Evolutionary conservation across 2,888 invertebrate genomes (phyloP), one percentile per base, ranked within the genome.

Genomic region (Eueremaeus valkanovi): DNA sequence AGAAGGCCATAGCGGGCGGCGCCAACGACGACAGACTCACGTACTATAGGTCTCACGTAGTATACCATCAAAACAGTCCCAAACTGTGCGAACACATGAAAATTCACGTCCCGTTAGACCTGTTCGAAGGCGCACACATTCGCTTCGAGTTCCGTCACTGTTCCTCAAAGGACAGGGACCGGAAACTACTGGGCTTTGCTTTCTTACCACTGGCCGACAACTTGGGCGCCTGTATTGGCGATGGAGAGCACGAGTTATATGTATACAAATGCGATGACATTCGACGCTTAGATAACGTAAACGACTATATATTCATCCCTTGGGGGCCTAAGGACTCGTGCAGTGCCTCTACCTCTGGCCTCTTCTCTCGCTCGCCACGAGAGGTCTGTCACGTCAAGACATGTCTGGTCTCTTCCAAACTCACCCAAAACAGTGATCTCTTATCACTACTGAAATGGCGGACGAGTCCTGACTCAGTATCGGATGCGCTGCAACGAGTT

Each of bases 11-110:
- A 73, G 92, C 90, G 87, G 91, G 92, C 58, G 94, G 94, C 0
- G 92, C 93, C 49, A 93, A 94, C 0, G 88, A 87, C 83, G 90
- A 90, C 74, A 89, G 90, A 36, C 76, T 80, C 6, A 81, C 88
- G 0, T 87, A 88, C 79, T 95, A 93, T 84, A 91, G 91, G 82
- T 93, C 94, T 18, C 88, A 93, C 83, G 92, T 96, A 31, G 88
- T 95, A 80, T 95, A 96, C 83, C 96, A 97, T 85, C 92, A 93
- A 85, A 96, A 96, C 84, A 89, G 90, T 36, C 96, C 96, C 0
- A 89, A 90, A 77, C 97, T 95, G 95, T 90, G 89, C 77, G 96
- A 96, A 83, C 93, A 91, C 80, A 86, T 84, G 1, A 81, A 82
- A 79, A 82, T 83, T 78, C 78, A 78, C 78, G 51, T 75, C 66